These are phyloP conservation scores for Silurus meridionalis DNA, from an alignment of 2,113 vertebrate genomes.

Conservation along the genomic window DNA sequence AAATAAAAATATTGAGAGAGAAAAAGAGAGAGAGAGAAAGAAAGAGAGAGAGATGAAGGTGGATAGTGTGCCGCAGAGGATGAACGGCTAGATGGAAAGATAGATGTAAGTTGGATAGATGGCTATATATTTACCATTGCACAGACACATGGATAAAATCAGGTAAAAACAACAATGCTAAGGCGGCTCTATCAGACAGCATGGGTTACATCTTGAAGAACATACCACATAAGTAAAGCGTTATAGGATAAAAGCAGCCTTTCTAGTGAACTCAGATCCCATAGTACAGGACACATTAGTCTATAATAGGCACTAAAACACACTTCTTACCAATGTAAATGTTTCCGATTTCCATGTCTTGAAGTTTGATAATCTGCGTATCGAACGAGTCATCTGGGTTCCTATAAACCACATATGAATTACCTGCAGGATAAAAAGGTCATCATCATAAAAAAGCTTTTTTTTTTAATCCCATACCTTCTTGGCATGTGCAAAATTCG, in stretches of 20 bases:
- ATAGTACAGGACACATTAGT: neutral
- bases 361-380: conserved; percentile 28
- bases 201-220: neutral
- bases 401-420: conserved; percentile 40
- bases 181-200: neutral
- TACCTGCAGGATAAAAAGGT: conserved; percentile 42
- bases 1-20: neutral
- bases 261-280: neutral
- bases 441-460: neutral
- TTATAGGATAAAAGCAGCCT: neutral
- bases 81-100: neutral
- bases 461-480: neutral
- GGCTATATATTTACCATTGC: neutral
- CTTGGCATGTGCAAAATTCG: neutral
- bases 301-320: neutral
- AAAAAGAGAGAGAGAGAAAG: neutral
- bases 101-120: neutral
- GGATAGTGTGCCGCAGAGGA: neutral
- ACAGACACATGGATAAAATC: too few relatives aligned
- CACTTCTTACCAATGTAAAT: conserved; percentile 53
- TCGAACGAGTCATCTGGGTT: neutral
- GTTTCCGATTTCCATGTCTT: conserved; percentile 9
- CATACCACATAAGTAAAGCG: neutral
- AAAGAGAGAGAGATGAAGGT: neutral
- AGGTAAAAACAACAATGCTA: neutral